Conservation (phyloP, 2,888 invertebrate genomes). For the Mimas tiliae region DNA sequence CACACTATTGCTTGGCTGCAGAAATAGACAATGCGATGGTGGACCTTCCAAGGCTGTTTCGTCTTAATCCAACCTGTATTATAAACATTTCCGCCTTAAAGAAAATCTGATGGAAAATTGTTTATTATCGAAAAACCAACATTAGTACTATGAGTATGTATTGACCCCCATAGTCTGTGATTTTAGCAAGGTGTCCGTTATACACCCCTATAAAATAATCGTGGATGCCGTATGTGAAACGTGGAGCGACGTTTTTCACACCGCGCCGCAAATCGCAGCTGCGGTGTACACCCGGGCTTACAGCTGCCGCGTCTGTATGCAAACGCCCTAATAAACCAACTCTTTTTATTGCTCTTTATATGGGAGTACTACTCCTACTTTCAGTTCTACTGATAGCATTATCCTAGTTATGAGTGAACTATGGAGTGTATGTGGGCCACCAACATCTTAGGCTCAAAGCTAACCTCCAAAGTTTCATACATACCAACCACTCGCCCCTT, state of each 20-base stretch:
- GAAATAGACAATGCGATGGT: too few species aligned
- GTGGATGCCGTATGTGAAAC: constrained; percentile 72
- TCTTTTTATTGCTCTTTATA: constrained; percentile 67
- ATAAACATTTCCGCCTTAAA: too few species aligned
- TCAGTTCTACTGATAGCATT: background rate
- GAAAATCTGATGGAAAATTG: background rate
- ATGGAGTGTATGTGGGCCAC: too few species aligned
- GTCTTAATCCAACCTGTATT: too few species aligned
- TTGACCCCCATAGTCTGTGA: constrained; percentile 10
- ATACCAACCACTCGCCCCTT: too few species aligned
- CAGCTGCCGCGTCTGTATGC: constrained; percentile 76
- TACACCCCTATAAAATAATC: constrained; percentile 64
- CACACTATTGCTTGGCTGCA: too few species aligned
- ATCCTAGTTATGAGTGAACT: background rate
- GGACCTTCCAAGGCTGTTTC: too few species aligned
- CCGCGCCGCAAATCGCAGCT: constrained; percentile 68
- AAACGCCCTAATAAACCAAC: constrained; percentile 81
- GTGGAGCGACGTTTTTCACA: constrained; percentile 72
- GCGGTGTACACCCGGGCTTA: constrained; percentile 56
- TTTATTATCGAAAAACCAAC: background rate
- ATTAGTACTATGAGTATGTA: background rate
- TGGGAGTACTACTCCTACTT: constrained; percentile 38
- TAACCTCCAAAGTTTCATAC: too few species aligned
- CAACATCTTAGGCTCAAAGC: too few species aligned
- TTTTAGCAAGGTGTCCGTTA: constrained; percentile 60